These are phyloP conservation scores for Nothoprocta pentlandii DNA, from an alignment of 2,113 vertebrate species.

Conservation along the genomic window DNA sequence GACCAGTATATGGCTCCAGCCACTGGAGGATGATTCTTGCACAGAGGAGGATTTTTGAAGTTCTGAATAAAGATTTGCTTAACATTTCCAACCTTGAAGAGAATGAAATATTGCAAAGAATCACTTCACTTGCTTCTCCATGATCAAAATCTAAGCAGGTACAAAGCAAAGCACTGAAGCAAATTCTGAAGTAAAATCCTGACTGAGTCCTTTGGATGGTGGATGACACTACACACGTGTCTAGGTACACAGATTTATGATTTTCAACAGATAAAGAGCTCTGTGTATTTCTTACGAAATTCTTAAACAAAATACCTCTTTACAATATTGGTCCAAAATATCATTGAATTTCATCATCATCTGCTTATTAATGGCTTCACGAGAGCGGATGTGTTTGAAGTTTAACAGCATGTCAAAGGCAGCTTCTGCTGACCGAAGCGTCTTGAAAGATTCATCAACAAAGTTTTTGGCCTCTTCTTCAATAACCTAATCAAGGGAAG, in stretches of 20 bases:
- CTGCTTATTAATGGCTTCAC: slow-evolving; percentile 86
- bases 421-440: slow-evolving; percentile 87
- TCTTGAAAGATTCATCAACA: slow-evolving; percentile 92
- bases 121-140: background rate
- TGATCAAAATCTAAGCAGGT: background rate
- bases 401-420: slow-evolving; percentile 92
- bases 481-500: slow-evolving; percentile 79
- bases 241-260: background rate
- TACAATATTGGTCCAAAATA: slow-evolving; percentile 87
- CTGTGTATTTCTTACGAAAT: background rate
- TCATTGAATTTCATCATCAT: slow-evolving; percentile 91
- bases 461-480: slow-evolving; percentile 89
- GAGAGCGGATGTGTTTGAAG: slow-evolving; percentile 86
- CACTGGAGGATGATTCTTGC: slow-evolving; percentile 85
- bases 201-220: background rate
- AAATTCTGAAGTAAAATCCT: background rate
- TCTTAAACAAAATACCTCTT: slow-evolving; percentile 84
- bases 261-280: background rate
- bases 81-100: slow-evolving; percentile 83
- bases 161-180: background rate
- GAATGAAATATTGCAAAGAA: background rate
- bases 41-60: slow-evolving; percentile 82
- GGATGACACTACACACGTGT: background rate
- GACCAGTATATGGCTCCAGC: slow-evolving; percentile 92
- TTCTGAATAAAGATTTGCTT: slow-evolving; percentile 82